A percentile compares a stretch with the other conserved stretches of the same genome.
Evolutionary conservation across 2,797 vertebrate genomes (phyloP).

Genomic region (Tragopan temminckii): DNA sequence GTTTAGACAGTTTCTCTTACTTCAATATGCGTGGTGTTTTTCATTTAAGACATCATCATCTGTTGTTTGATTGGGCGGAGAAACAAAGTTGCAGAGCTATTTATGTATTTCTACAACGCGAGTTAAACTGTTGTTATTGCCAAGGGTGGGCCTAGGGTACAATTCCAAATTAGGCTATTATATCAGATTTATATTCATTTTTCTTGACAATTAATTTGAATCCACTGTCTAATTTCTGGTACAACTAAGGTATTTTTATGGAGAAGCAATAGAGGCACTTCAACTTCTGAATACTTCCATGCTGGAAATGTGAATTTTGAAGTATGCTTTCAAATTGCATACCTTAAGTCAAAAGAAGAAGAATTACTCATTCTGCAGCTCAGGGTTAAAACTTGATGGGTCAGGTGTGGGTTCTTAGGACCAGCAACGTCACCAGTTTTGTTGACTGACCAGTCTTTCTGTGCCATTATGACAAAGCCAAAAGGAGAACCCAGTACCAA

Average conservation of each 20-base stretch:
- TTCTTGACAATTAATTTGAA: conserved; percentile 44
- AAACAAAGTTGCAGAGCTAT: not conserved
- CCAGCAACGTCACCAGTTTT: not conserved
- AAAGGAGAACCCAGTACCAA: not conserved
- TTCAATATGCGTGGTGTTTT: conserved; percentile 30
- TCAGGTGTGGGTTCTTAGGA: not conserved
- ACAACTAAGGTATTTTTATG: conserved; percentile 12
- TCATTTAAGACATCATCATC: conserved; percentile 2
- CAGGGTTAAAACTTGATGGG: not conserved
- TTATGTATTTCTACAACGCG: conserved; percentile 11
- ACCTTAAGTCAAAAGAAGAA: not conserved
- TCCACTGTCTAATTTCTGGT: not conserved
- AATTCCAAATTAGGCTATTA: not conserved
- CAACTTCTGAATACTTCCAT: conserved; percentile 8
- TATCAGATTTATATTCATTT: conserved; percentile 1
- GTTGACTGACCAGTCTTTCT: not conserved
- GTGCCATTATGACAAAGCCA: not conserved
- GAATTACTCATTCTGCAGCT: not conserved
- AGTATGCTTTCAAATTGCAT: not conserved
- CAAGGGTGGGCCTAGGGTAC: conserved; percentile 8
- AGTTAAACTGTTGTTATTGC: conserved; percentile 7
- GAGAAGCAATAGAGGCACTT: not conserved
- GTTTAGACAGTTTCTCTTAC: conserved; percentile 49
- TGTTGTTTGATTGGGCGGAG: conserved; percentile 41
- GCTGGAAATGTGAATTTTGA: conserved; percentile 27